These are phyloP conservation scores for Pimephales promelas DNA, from an alignment of 2,113 vertebrate genomes.

Conservation along the genomic window DNA sequence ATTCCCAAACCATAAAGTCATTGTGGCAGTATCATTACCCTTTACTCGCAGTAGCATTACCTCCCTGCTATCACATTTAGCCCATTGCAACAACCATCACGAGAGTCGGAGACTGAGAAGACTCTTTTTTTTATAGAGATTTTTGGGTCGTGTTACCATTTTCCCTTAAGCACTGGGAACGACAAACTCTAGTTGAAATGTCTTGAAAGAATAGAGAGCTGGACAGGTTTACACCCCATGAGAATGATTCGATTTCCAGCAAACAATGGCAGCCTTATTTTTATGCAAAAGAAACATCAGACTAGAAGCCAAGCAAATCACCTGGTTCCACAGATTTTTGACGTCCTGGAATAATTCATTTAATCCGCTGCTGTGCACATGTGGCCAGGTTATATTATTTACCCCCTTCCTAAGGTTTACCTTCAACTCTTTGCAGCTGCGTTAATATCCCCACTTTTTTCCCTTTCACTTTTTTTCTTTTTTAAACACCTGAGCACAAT, in stretches of 20 bases:
- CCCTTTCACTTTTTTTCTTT: constrained; percentile 52
- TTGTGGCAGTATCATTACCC: constrained; percentile 39
- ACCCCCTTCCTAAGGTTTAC: constrained; percentile 34
- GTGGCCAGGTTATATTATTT: constrained; percentile 51
- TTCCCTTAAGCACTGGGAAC: constrained; percentile 40
- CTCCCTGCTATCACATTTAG: constrained; percentile 42
- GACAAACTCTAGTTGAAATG: constrained; percentile 31
- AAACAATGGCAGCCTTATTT: constrained; percentile 58
- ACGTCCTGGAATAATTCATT: constrained; percentile 58
- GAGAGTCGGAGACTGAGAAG: constrained; percentile 14
- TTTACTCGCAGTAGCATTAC: constrained; percentile 51
- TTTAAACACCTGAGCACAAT: constrained; percentile 48
- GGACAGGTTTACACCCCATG: constrained; percentile 53
- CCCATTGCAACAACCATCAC: background rate
- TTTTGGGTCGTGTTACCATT: constrained; percentile 48
- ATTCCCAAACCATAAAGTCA: constrained; percentile 48
- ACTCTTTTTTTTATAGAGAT: background rate
- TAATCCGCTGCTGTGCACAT: constrained; percentile 53
- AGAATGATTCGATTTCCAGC: constrained; percentile 54
- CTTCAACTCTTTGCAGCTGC: constrained; percentile 31
- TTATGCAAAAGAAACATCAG: constrained; percentile 48
- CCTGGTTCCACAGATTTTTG: constrained; percentile 51
- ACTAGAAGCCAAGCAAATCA: constrained; percentile 55
- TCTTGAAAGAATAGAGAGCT: constrained; percentile 44
- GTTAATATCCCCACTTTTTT: constrained; percentile 34